Evolutionary conservation across 2,888 invertebrate species (phyloP).

Genomic region (Bimastos eiseni): DNA sequence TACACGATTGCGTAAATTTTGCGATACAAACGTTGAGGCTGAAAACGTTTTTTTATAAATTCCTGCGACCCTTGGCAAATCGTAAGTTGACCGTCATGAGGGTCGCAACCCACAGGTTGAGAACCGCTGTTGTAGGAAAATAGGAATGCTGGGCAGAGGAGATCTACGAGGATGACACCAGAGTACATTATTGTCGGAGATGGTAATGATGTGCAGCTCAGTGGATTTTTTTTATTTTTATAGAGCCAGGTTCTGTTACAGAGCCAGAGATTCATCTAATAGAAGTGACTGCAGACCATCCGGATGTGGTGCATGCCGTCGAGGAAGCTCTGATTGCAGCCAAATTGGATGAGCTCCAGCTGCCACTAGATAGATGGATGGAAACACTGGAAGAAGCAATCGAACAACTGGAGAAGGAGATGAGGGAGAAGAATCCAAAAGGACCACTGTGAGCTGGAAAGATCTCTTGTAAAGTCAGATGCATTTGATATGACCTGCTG

Average conservation of each 20-base stretch:
- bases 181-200: background rate
- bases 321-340: conserved; percentile 55
- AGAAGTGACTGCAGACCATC: conserved; percentile 56
- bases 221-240: background rate
- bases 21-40: too few relatives aligned
- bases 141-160: too few relatives aligned
- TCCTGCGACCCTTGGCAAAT: too few relatives aligned
- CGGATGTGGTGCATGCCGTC: conserved; percentile 57
- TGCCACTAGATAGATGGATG: conserved; percentile 55
- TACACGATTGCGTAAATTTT: too few relatives aligned
- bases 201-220: background rate
- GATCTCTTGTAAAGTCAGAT: background rate
- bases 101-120: too few relatives aligned
- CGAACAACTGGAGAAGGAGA: conserved; percentile 53
- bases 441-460: conserved; percentile 56
- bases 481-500: background rate
- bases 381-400: conserved; percentile 57
- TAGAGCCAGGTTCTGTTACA: background rate
- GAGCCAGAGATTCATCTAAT: conserved; percentile 38
- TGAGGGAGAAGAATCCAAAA: conserved; percentile 49
- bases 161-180: too few relatives aligned
- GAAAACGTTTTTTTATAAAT: too few relatives aligned
- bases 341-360: conserved; percentile 48
- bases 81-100: too few relatives aligned
- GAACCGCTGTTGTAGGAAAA: too few relatives aligned